Conservation (phyloP, 2,797 vertebrate genomes). For the Garrulus glandarius region DNA sequence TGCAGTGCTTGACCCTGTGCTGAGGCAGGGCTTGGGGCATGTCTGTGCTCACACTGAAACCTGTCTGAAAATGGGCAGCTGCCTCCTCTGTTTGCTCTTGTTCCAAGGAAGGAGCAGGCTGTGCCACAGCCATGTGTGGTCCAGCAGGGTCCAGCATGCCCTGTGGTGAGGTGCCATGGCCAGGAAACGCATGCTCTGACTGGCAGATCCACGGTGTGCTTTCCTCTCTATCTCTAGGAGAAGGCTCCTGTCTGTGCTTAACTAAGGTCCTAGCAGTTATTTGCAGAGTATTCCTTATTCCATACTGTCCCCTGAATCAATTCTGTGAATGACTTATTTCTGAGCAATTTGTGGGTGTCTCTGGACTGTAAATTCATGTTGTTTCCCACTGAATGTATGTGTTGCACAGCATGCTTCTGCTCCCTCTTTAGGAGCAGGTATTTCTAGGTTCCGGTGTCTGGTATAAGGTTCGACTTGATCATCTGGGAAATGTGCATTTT, state of each 20-base stretch:
- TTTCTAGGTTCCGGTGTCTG: neutral
- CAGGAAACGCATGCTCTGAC: neutral
- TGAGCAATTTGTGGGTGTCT: neutral
- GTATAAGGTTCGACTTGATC: neutral
- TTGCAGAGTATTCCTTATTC: neutral
- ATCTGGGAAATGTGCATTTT: neutral
- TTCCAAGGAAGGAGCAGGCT: neutral
- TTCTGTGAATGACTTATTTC: neutral
- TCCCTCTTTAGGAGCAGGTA: neutral
- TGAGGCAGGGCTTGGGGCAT: neutral
- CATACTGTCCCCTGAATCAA: rapidly evolving
- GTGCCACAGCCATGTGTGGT: neutral
- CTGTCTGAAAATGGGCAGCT: neutral
- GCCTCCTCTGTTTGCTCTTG: neutral
- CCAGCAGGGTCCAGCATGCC: neutral
- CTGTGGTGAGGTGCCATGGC: neutral
- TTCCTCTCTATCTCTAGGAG: too few relatives aligned
- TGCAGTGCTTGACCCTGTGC: neutral
- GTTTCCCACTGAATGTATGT: neutral
- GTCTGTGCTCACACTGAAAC: neutral
- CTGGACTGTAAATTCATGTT: neutral
- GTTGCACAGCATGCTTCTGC: neutral
- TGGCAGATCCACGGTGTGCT: rapidly evolving
- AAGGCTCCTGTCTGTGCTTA: neutral
- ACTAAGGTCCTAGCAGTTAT: neutral